Evolutionary conservation across 2,797 vertebrate species (phyloP), one percentile per base, ranked within the genome.

Genomic region (Enteromius treurensis): DNA sequence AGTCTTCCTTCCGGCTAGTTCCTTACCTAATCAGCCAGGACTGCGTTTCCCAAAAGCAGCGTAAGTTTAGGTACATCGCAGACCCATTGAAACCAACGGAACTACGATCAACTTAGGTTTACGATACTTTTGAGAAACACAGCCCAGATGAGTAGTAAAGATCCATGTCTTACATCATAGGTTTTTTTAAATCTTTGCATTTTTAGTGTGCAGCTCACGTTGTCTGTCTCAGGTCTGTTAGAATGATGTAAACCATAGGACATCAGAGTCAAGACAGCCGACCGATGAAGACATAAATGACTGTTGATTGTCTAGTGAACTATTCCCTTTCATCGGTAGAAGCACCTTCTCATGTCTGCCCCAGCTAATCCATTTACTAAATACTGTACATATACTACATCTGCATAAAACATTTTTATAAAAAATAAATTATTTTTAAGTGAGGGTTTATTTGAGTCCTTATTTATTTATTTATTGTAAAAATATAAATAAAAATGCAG

Each of bases 231-330:
- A 9, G 73, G 49, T 55, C 37, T 26, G 62, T 17, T 60, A 34
- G 75, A 71, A 85, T 87, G 83, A 87, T 84, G 79, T 71, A 87
- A 85, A 47, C 65, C 15, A 42, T 62, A 85, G 81, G 81, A 83
- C 83, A 85, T 58, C 51, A 15, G 21, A 6, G 51, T 55, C 15
- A 3, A 60, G 55, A 60, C 40, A 62, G 77, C n/a, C 0, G 3
- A 42, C 74, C n/a, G 65, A 73, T 37, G 37, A 34, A 86, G 76
- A 80, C 70, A 74, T 26, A 67, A 73, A 78, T 40, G 26, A 77
- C n/a, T 74, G 55, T 55, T 78, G 45, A 68, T 17, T 67, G 68
- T 47, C 37, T 53, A 62, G 29, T 32, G 76, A 53, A 40, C 29
- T 26, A 37, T 68, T 64, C 45, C 40, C 23, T 29, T 40, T 60